These are phyloP conservation scores for Apeltes quadracus DNA, from an alignment of 2,113 vertebrate genomes.

Conservation along the genomic window DNA sequence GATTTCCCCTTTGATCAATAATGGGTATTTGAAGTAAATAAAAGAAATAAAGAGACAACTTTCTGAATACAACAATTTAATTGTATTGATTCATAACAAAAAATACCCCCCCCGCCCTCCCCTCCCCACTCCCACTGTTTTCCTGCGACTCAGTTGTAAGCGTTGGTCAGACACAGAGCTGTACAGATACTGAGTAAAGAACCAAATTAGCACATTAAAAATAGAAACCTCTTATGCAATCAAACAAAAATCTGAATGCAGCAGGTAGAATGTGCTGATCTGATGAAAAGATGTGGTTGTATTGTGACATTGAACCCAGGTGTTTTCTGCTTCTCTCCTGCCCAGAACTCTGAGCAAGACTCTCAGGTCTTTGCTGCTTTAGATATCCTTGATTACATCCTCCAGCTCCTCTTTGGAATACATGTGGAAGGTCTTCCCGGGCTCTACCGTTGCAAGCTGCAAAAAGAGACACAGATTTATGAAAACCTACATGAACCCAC, in stretches of 20 bases:
- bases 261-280: slow-evolving; percentile 56
- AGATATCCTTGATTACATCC: slow-evolving; percentile 98
- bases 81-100: slow-evolving; percentile 80
- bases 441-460: slow-evolving; percentile 94
- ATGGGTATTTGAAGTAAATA: not conserved
- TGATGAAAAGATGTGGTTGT: slow-evolving; percentile 60
- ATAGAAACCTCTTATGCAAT: slow-evolving; percentile 61
- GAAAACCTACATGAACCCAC: slow-evolving; percentile 3
- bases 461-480: slow-evolving; percentile 53
- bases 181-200: slow-evolving; percentile 68
- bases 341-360: slow-evolving; percentile 40
- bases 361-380: slow-evolving; percentile 59
- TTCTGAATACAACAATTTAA: slow-evolving; percentile 80
- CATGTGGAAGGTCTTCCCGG: slow-evolving; percentile 98
- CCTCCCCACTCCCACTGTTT: slow-evolving; percentile 26
- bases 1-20: not conserved
- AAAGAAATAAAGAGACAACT: not conserved
- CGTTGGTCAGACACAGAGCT: slow-evolving; percentile 59
- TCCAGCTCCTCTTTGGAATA: slow-evolving; percentile 98
- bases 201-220: slow-evolving; percentile 63
- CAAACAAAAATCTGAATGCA: slow-evolving; percentile 56
- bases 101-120: slow-evolving; percentile 45
- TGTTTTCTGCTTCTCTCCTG: slow-evolving; percentile 29
- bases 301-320: slow-evolving; percentile 48
- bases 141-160: slow-evolving; percentile 52